Base-by-base conservation (phyloP, 2,113 vertebrate genomes). In the Uropsilus gracilis region DNA sequence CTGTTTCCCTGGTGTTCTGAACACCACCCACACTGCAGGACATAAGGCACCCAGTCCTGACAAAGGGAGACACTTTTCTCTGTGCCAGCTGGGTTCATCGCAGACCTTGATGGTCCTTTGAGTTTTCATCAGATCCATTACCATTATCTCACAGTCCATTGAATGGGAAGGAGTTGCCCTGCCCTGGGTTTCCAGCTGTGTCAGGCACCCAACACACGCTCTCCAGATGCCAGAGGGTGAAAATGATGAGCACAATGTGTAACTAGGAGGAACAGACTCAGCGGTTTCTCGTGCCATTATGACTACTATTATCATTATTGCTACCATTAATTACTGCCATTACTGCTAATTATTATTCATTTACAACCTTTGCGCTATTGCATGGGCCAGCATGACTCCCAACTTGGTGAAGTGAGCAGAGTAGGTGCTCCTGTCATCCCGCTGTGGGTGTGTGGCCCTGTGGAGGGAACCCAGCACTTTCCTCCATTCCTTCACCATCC, bases 191-290 rank as follows among this genome's bases (percentile, higher is more conserved):
- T 55, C 39, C 26, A n/a, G n/a, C 10, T 55, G 53, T 55, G 53
- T 22, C 53, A 55, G 53, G 8, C 0, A 20, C 24, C 22, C 6
- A 55, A 20, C 53, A 24, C 53, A 55, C 6, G 53, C 22, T 30
- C 59, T 61, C 30, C 24, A 61, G 59, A 61, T 61, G 59, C 28
- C 59, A 55, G 18, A 55, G 8, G 59, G 59, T 20, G 66, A 32
- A 32, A 7, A 10, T 0, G 44, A 6, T 34, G 72, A 5, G 8
- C 13, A n/a, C n/a, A 2, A 26, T 0, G 12, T 20, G 46, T n/a
- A 61, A 50, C 63, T 16, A 8, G n/a, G 57, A 13, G 28, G 44
- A 34, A 34, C 14, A 20, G 16, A 59, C 37, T 46, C 71, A 37
- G 39, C 76, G 3, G 9, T 17, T 32, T 57, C 48, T 48, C 22